phyloP scores from a whole-genome alignment of 2,113 vertebrate species.

The Tympanuchus pallidicinctus region DNA sequence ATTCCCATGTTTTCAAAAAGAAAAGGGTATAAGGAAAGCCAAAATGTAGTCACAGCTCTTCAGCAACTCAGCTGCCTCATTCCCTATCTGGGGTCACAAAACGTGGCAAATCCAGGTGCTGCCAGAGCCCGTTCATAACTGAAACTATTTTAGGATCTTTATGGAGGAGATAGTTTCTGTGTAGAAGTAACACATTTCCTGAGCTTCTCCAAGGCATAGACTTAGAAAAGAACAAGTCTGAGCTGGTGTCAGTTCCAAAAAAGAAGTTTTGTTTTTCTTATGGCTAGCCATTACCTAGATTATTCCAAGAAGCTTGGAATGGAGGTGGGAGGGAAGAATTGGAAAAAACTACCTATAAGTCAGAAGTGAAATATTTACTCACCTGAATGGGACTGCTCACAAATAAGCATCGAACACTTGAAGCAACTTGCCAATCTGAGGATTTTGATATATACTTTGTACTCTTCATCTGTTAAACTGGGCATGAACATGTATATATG shows the following conservation, averaged over 20 bases:
- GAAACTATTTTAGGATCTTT: background rate
- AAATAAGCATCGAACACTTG: constrained; percentile 7
- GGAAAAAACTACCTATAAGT: constrained; percentile 21
- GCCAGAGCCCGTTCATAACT: background rate
- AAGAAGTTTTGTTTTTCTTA: constrained; percentile 52
- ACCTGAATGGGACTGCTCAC: constrained; percentile 1
- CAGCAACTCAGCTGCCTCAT: background rate
- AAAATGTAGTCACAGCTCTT: background rate
- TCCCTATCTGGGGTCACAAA: background rate
- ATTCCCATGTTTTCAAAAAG: background rate
- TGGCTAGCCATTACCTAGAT: constrained; percentile 33
- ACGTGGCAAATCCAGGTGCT: background rate
- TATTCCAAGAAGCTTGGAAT: constrained; percentile 7
- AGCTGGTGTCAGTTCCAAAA: constrained; percentile 52
- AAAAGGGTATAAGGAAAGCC: background rate
- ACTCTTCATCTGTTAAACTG: background rate
- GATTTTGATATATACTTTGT: background rate
- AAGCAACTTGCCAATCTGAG: background rate
- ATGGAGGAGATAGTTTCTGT: background rate
- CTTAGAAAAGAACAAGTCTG: constrained; percentile 39
- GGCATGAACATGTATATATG: background rate
- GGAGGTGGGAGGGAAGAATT: background rate
- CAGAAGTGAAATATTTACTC: constrained; percentile 32
- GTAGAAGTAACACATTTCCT: constrained; percentile 43
- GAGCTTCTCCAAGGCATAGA: constrained; percentile 10